Conservation (phyloP, 2,797 vertebrate species). For the Fistularia commersonii region DNA sequence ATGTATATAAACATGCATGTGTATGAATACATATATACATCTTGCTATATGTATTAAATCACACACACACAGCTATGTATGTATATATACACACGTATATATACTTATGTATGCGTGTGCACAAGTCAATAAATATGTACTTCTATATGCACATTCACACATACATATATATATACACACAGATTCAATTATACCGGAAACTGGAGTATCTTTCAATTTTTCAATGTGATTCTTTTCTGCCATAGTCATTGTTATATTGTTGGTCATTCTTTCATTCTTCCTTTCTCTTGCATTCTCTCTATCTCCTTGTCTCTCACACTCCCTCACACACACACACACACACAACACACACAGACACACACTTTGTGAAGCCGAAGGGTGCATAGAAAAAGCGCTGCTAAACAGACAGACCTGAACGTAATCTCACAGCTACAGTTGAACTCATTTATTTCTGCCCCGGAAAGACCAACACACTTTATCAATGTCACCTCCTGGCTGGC, state of each 20-base stretch:
- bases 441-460: slow-evolving; percentile 66
- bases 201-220: no score
- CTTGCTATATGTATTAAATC: no score
- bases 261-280: slow-evolving; percentile 13
- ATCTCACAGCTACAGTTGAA: slow-evolving; percentile 71
- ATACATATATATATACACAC: no score
- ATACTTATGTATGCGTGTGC: no score
- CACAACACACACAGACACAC: slow-evolving; percentile 14
- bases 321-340: slow-evolving; percentile 3
- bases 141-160: no score
- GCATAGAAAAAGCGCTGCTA: slow-evolving; percentile 40
- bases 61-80: no score
- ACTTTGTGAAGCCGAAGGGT: slow-evolving; percentile 27
- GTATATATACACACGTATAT: no score
- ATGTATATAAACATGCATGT: no score
- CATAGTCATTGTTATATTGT: not conserved
- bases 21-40: no score
- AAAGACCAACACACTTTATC: slow-evolving; percentile 61
- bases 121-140: no score
- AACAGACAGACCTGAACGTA: slow-evolving; percentile 54
- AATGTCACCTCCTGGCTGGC: slow-evolving; percentile 53
- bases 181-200: no score
- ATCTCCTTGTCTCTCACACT: not conserved
- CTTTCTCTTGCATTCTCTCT: slow-evolving; percentile 7
- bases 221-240: no score